A percentile compares a stretch with the other conserved stretches of the same genome.
Evolutionary conservation across 2,888 invertebrate genomes (phyloP).

Genomic region (Ferrisia virgata): DNA sequence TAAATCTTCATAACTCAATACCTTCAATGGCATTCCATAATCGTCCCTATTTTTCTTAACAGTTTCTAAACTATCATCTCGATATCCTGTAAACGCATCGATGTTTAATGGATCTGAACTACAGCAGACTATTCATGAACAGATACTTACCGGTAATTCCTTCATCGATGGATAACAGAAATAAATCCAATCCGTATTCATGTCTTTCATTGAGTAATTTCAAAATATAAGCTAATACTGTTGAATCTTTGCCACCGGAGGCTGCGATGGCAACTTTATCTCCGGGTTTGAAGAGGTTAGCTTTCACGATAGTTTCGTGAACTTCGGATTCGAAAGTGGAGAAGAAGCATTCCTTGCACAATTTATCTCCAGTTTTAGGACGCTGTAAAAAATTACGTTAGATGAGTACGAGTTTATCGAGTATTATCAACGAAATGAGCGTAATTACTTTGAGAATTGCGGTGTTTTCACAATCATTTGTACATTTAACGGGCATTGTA

Average conservation of each 20-base stretch:
- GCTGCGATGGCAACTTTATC: slow-evolving; percentile 90
- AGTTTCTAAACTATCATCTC: slow-evolving; percentile 95
- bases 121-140: background rate
- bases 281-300: slow-evolving; percentile 75
- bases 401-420: background rate
- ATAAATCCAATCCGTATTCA: slow-evolving; percentile 83
- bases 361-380: slow-evolving; percentile 84
- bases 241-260: slow-evolving; percentile 94
- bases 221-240: slow-evolving; percentile 90
- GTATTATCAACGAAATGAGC: background rate
- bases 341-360: slow-evolving; percentile 94
- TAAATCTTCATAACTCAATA: slow-evolving; percentile 92
- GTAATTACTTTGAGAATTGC: background rate
- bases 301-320: slow-evolving; percentile 82
- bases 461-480: background rate
- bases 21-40: slow-evolving; percentile 88
- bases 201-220: slow-evolving; percentile 87
- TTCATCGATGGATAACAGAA: slow-evolving; percentile 95
- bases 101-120: background rate
- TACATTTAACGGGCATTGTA: background rate
- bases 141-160: slow-evolving; percentile 74
- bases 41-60: slow-evolving; percentile 92
- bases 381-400: slow-evolving; percentile 58
- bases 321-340: slow-evolving; percentile 91
- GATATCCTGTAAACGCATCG: slow-evolving; percentile 65